Evolutionary conservation across 2,113 vertebrate genomes (phyloP), one percentile per base, ranked within the genome.

Genomic region (Lipophrys pholis): DNA sequence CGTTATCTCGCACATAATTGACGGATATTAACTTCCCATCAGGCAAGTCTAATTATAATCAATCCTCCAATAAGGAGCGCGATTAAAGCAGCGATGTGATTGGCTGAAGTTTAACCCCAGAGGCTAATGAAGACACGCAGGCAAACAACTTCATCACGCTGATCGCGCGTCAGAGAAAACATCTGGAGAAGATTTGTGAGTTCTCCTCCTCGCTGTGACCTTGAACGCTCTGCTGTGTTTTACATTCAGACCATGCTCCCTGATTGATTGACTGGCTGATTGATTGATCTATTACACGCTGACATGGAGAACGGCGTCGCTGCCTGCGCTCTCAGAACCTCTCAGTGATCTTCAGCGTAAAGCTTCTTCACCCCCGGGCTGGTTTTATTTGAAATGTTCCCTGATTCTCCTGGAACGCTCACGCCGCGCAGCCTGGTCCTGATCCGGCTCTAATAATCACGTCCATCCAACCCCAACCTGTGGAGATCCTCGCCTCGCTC

Each of bases 11-110:
- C 36, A 48, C 51, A 38, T 84, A 88, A 88, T 79, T 89, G 87
- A 86, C 35, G 45, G 80, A 78, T 83, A 88, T 84, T 88, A 88
- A 89, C 83, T 83, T 87, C 83, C 87, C 81, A 75, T 89, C 96
- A 96, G 95, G 95, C 95, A 61, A 92, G 92, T 94, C 91, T 95
- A 96, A 96, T 97, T 95, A 96, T 92, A 95, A 96, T 95, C 94
- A 94, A 93, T 94, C 95, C 92, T 93, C 75, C 95, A 95, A 96
- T 96, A 96, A 96, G 94, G 91, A 92, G 90, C 91, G 11, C 93
- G 94, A 95, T 95, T 96, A 96, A 94, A 83, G 89, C 92, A 94
- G 70, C 94, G 89, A 91, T 95, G 93, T 94, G 93, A 95, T 94
- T 94, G 95, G 77, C 95, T 94, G 87, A 94, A 93, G 93, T 93